Conservation (phyloP, 2,888 invertebrate genomes). For the Nymphalis urticae region DNA sequence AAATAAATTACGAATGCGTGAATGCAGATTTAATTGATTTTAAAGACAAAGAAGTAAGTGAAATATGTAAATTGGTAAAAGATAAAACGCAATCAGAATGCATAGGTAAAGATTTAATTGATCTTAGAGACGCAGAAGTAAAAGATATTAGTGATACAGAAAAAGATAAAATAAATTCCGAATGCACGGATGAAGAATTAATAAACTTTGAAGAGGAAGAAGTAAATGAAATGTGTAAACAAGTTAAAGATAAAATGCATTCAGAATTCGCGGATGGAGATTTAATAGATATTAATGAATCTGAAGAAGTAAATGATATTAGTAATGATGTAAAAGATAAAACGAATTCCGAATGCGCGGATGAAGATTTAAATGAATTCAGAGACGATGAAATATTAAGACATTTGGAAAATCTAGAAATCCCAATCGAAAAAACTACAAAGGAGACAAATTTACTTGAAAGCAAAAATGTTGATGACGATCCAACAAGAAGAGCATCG, state of each 20-base stretch:
- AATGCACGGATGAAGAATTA: conserved; percentile 27
- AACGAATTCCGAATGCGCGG: conserved; percentile 22
- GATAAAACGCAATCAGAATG: conserved; percentile 23
- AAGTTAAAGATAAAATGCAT: no score
- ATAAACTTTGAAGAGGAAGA: not conserved
- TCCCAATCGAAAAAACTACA: conserved; percentile 31
- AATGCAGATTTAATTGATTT: no score
- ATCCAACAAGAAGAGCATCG: conserved; percentile 8
- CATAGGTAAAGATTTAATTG: conserved; percentile 23
- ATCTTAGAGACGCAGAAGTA: not conserved
- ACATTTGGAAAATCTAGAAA: conserved; percentile 39
- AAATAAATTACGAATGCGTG: no score
- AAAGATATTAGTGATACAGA: not conserved
- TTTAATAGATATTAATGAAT: no score
- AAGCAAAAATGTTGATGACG: not conserved
- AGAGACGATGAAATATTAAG: conserved; percentile 32
- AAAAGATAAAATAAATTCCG: conserved; percentile 19
- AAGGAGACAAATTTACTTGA: not conserved
- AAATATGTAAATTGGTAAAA: not conserved
- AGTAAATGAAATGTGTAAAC: no score
- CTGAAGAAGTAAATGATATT: not conserved
- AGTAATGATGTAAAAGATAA: conserved; percentile 6
- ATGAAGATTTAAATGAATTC: conserved; percentile 23
- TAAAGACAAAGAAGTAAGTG: not conserved
- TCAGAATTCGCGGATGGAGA: no score